Base-by-base conservation (phyloP, 1,140 invertebrate genomes). In the Dendroctonus ponderosae region DNA sequence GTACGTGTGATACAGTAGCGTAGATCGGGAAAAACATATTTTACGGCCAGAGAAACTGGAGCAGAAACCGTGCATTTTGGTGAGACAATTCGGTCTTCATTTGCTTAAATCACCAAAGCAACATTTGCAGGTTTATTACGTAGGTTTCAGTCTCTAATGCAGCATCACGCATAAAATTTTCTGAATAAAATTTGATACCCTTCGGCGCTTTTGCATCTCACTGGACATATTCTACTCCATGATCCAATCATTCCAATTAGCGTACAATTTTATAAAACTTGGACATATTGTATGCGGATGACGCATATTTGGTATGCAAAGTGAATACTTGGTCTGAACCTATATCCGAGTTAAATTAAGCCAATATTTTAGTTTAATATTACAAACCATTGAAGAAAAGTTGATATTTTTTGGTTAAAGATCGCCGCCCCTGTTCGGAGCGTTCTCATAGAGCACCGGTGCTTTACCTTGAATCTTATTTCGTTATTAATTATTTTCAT, bases 401-500 rank as follows among this genome's bases (percentile, higher is more conserved):
- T 52, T 52, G 7, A n/a, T 3, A 1, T 52, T 8, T 15, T 8
- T 52, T 0, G 0, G 11, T 8, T 8, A 57, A 40, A 11, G 0
- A 9, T 6, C 53, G 37, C 11, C 61, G 61, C 50, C 61, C 8
- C 61, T 63, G 61, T 8, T 3, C 37, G 37, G 54, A 26, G 46
- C 51, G 53, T 37, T 14, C 11, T 40, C 64, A 26, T 53, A 52
- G 43, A 49, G 43, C n/a, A 7, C 15, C 37, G 6, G 51, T 51
- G 53, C 61, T 40, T 63, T 62, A 56, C 60, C 59, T 68, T 57
- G 49, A 44, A 60, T 61, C 66, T 52, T 48, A 63, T 68, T 68
- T 68, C 39, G 41, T 68, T 58, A 68, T 68, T 68, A 68, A 68
- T 68, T 68, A 68, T 68, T 68, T 68, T 68, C 66, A 68, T 68